phyloP scores from a whole-genome alignment of 2,113 vertebrate genomes.

The Bujurquina vittata region DNA sequence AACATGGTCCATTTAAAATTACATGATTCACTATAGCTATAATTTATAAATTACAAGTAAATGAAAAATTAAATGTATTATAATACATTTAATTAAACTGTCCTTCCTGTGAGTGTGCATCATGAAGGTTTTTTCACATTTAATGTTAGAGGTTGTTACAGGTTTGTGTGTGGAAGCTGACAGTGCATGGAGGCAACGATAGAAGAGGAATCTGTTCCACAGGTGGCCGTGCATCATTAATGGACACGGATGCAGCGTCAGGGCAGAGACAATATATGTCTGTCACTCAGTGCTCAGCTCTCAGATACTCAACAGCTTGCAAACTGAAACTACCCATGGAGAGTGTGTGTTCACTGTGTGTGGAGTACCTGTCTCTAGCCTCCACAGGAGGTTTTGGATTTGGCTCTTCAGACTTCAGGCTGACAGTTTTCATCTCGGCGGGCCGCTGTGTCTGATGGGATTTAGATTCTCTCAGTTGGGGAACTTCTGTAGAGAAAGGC shows the following conservation, averaged over 20 bases:
- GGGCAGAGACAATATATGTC: constrained; percentile 51
- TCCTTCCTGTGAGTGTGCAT: not conserved
- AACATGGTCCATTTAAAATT: not conserved
- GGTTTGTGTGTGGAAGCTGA: not conserved
- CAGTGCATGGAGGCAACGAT: constrained; percentile 4
- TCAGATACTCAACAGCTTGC: constrained; percentile 28
- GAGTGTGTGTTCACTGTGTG: constrained; percentile 29
- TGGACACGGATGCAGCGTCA: constrained; percentile 16
- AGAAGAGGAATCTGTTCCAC: constrained; percentile 46
- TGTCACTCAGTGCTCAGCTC: constrained; percentile 51
- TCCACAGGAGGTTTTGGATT: constrained; percentile 61
- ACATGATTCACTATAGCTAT: not conserved
- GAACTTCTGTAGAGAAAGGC: constrained; percentile 48
- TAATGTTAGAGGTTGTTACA: not conserved
- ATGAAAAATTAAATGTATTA: no score
- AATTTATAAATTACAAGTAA: not conserved
- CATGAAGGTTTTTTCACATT: not conserved
- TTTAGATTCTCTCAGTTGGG: constrained; percentile 44
- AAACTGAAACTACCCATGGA: constrained; percentile 32
- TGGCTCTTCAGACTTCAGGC: constrained; percentile 55
- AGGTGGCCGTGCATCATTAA: constrained; percentile 61
- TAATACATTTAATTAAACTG: not conserved
- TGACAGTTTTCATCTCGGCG: constrained; percentile 54
- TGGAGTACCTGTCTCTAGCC: constrained; percentile 45
- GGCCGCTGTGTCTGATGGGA: constrained; percentile 59